phyloP scores from a whole-genome alignment of 1,140 invertebrate species.

The Heliconius hermathena region DNA sequence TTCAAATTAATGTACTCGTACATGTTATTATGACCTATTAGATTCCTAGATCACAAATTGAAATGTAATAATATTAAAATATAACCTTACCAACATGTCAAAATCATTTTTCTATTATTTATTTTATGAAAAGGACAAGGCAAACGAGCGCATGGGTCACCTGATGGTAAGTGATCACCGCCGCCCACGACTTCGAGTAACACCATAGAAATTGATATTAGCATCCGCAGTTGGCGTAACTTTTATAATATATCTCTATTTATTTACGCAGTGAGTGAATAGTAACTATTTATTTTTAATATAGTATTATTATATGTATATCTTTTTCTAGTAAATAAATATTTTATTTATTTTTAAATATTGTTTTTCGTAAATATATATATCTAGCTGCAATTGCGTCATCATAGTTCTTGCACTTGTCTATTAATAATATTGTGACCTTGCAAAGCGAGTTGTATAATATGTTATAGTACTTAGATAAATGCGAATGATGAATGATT shows the following conservation, averaged over 20 bases:
- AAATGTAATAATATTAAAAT: background rate
- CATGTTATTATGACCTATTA: background rate
- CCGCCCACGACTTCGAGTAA: too few relatives aligned
- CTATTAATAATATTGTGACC: slow-evolving; percentile 19
- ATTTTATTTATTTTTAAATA: background rate
- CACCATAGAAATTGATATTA: background rate
- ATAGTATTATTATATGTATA: too few relatives aligned
- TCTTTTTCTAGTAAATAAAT: background rate
- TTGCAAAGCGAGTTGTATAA: slow-evolving; percentile 18
- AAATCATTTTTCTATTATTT: background rate
- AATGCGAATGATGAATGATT: slow-evolving; percentile 11
- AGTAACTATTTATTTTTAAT: too few relatives aligned
- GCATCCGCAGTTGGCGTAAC: background rate
- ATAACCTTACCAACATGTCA: background rate
- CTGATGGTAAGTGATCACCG: too few relatives aligned
- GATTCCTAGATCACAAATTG: background rate
- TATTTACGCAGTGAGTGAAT: too few relatives aligned
- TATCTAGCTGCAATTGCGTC: background rate
- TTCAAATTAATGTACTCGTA: background rate
- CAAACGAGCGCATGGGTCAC: too few relatives aligned
- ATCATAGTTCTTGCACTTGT: background rate
- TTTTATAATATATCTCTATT: too few relatives aligned
- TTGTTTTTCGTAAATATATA: background rate
- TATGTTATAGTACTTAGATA: background rate
- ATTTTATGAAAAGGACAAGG: too few relatives aligned